phyloP scores from a whole-genome alignment of 2,797 vertebrate species.

The Euphonia xanthogaster region DNA sequence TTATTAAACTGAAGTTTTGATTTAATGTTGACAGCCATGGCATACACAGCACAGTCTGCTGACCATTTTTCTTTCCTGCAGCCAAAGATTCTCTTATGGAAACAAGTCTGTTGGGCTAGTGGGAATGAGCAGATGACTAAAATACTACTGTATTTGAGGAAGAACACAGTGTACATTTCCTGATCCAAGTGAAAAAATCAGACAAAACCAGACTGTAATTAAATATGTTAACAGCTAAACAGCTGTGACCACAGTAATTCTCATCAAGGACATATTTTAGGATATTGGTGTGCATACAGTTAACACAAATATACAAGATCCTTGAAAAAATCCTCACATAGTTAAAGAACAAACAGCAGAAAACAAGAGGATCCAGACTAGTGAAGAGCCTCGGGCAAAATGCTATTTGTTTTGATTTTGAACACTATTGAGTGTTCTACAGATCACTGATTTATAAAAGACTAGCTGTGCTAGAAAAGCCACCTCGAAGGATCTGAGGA shows the following conservation, averaged over 20 bases:
- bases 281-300: neutral
- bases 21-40: neutral
- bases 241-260: neutral
- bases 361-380: neutral
- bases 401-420: neutral
- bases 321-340: neutral
- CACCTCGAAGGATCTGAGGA: neutral
- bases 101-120: neutral
- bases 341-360: neutral
- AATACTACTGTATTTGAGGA: neutral
- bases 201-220: neutral
- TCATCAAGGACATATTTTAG: neutral
- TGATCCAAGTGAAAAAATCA: neutral
- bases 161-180: neutral
- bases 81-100: neutral
- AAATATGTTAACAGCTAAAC: neutral
- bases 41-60: neutral
- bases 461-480: neutral
- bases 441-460: neutral
- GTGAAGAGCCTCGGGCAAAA: neutral
- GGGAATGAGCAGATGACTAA: neutral
- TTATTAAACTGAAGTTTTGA: neutral
- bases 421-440: neutral
- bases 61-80: neutral
- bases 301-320: neutral